Conservation (phyloP, 2,113 vertebrate genomes). For the Odocoileus hemionus region DNA sequence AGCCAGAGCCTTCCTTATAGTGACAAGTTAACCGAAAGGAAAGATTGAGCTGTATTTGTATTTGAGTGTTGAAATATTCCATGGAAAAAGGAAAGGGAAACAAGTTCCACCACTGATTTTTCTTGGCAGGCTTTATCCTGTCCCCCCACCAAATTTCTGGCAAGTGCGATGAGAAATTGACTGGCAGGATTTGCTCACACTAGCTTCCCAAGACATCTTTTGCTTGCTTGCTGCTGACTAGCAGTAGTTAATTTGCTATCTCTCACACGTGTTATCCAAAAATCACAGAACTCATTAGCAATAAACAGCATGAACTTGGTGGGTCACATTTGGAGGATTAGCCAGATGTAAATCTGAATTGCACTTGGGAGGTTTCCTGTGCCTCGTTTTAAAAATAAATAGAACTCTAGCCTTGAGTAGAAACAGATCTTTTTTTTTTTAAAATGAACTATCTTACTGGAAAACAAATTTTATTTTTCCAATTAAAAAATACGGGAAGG, state of each 20-base stretch:
- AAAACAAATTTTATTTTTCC: constrained; percentile 68
- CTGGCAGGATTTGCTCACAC: constrained; percentile 17
- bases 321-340: constrained; percentile 40
- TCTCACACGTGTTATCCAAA: constrained; percentile 53
- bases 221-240: constrained; percentile 34
- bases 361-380: constrained; percentile 58
- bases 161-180: constrained; percentile 68
- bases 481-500: constrained; percentile 51
- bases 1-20: constrained; percentile 14
- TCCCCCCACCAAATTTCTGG: constrained; percentile 69
- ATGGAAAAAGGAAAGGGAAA: constrained; percentile 70
- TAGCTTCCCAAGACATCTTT: constrained; percentile 58
- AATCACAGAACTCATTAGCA: constrained; percentile 70
- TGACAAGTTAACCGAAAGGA: constrained; percentile 7
- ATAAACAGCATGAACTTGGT: constrained; percentile 56
- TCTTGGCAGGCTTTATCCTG: constrained; percentile 72
- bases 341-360: constrained; percentile 54
- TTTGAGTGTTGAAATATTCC: constrained; percentile 47
- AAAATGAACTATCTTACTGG: constrained; percentile 18
- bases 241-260: constrained; percentile 40
- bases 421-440: not conserved
- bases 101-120: constrained; percentile 53
- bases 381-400: constrained; percentile 69
- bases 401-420: constrained; percentile 47
- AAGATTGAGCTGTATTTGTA: constrained; percentile 46